A percentile compares a stretch with the other conserved stretches of the same genome.
Evolutionary conservation across 2,888 invertebrate species (phyloP).

Genomic region (Hypercompe scribonia): DNA sequence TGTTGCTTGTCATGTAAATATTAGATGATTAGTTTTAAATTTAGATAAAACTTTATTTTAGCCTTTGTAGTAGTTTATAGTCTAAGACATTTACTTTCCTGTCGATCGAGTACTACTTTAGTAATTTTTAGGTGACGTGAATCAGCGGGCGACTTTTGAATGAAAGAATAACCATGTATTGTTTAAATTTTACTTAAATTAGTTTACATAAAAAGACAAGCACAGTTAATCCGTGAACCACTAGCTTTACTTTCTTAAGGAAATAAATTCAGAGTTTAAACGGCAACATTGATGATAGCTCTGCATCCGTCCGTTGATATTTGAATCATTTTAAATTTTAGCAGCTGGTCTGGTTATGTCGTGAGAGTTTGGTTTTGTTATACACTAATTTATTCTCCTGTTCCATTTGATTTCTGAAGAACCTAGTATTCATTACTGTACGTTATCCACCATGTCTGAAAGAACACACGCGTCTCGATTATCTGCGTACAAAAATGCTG

Average conservation of each 20-base stretch:
- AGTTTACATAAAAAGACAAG: too few species aligned
- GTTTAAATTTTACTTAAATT: too few species aligned
- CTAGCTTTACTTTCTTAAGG: background rate
- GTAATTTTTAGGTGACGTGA: too few species aligned
- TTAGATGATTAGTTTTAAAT: too few species aligned
- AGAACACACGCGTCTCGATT: conserved; percentile 86
- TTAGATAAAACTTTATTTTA: too few species aligned
- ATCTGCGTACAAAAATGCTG: conserved; percentile 92
- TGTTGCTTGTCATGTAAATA: too few species aligned
- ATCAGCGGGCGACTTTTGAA: too few species aligned
- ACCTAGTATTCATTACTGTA: background rate
- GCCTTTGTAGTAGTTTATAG: too few species aligned
- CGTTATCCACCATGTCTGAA: conserved; percentile 86
- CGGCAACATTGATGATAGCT: background rate
- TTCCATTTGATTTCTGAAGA: background rate
- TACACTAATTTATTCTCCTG: background rate
- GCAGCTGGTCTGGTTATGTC: background rate
- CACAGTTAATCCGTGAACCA: too few species aligned
- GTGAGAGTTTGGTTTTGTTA: background rate
- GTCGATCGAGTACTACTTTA: too few species aligned
- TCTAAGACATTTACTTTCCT: too few species aligned
- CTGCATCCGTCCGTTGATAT: background rate
- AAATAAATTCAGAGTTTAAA: background rate
- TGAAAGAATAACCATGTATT: too few species aligned
- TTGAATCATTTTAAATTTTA: background rate